phyloP scores from a whole-genome alignment of 2,888 invertebrate species.

The Ectropis crepuscularia region DNA sequence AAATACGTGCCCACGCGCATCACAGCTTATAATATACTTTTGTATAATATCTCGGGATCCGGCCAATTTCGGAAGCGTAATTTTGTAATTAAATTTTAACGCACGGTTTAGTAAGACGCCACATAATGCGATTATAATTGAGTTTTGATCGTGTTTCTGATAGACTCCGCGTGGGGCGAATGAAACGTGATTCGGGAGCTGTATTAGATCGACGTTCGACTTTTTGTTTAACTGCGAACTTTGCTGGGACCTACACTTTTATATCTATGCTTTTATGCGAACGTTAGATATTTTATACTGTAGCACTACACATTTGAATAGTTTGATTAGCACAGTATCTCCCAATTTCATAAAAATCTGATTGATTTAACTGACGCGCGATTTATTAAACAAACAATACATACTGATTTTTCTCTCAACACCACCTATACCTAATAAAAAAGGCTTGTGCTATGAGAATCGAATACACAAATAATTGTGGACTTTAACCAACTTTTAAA shows the following conservation, averaged over 20 bases:
- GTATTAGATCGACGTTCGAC: constrained; percentile 20
- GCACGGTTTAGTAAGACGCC: constrained; percentile 69
- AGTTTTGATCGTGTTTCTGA: constrained; percentile 62
- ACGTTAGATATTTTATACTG: no score
- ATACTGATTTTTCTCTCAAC: no score
- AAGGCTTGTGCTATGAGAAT: no score
- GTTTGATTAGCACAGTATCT: no score
- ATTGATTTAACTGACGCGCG: no score
- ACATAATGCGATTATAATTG: constrained; percentile 72
- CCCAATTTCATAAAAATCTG: no score
- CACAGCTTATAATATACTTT: constrained; percentile 61
- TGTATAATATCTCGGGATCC: constrained; percentile 62
- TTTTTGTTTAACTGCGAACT: constrained; percentile 19
- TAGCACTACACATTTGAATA: no score
- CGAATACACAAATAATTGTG: no score
- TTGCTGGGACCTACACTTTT: not conserved
- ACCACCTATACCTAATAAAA: no score
- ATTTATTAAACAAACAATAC: no score
- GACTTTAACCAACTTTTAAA: no score
- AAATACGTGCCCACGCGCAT: constrained; percentile 78
- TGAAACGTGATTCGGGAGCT: constrained; percentile 35
- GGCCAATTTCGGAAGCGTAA: constrained; percentile 65
- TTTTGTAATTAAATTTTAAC: constrained; percentile 74
- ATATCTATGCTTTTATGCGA: no score
- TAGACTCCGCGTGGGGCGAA: constrained; percentile 46